Conservation (phyloP, 2,797 vertebrate genomes). For the Pseudochirops corinnae region DNA sequence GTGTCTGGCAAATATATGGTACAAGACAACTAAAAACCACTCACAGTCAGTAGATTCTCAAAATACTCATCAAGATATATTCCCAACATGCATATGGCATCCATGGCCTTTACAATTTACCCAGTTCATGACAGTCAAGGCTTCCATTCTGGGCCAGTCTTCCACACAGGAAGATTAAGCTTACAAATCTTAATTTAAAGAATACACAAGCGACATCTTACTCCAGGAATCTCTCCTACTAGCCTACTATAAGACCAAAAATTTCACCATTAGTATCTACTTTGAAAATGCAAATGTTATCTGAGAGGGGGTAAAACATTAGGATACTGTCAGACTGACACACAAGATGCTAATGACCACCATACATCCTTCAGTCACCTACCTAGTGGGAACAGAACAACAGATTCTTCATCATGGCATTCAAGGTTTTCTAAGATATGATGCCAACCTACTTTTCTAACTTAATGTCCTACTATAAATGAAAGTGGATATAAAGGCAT, state of each 20-base stretch:
- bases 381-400: not conserved
- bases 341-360: not conserved
- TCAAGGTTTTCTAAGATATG: not conserved
- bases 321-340: not conserved
- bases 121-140: slow-evolving; percentile 35
- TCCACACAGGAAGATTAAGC: slow-evolving; percentile 1
- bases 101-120: not conserved
- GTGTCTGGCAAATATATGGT: slow-evolving; percentile 57
- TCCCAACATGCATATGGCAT: slow-evolving; percentile 57
- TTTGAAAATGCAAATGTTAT: slow-evolving; percentile 8
- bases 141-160: slow-evolving; percentile 36
- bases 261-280: not conserved
- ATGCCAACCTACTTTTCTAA: slow-evolving; percentile 1
- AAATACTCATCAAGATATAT: slow-evolving; percentile 65
- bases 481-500: not conserved
- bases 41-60: slow-evolving; percentile 65
- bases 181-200: not conserved
- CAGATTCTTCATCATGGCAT: not conserved
- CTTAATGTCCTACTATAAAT: not conserved
- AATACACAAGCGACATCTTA: not conserved
- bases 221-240: not conserved
- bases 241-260: not conserved
- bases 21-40: slow-evolving; percentile 17
- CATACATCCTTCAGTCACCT: not conserved
- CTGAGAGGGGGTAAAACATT: not conserved